Evolutionary conservation across 1,140 invertebrate species (phyloP), one percentile per base, ranked within the genome.

Genomic region (Drosophila setifemur): DNA sequence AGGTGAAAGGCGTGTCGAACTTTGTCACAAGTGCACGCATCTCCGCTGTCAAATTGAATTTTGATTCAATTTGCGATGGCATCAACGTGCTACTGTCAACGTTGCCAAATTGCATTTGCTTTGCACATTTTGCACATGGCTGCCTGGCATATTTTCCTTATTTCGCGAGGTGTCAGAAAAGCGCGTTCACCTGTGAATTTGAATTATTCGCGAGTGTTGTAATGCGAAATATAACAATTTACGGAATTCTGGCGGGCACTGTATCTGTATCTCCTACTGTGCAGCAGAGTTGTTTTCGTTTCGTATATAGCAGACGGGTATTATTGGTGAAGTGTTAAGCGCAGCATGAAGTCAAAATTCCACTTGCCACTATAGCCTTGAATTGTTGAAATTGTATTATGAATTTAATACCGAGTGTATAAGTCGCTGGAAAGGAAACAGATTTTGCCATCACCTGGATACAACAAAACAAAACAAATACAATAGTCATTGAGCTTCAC

Each of bases 61-160:
- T 53, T 67, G 63, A 66, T 67, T 66, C 45, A 66, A 53, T 64
- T 64, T 64, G 33, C 58, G 33, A 49, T 29, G 60, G 4, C 45
- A 33, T 67, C 60, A 35, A 60, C 21, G 45, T 7, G 12, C 12
- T 64, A 23, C 12, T 64, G 28, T 35, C 47, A 63, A 53, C 50
- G 45, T 53, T 70, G 42, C 35, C 75, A 78, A 79, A 79, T 81
- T 79, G 76, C 76, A 79, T 81, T 79, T 81, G 60, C 76, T n/a
- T n/a, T n/a, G n/a, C n/a, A 81, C 64, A 64, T 73, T 74, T 79
- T 58, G 64, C 75, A 69, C 76, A 14, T 39, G 50, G 66, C 53
- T 74, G 54, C 26, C 19, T 19, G 29, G 39, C 50, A 57, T 68
- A 68, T 68, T 54, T 68, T 67, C 28, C 61, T 39, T 47, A 68